Evolutionary conservation across 2,888 invertebrate species (phyloP).

Genomic region (Chymomyza procnemis): DNA sequence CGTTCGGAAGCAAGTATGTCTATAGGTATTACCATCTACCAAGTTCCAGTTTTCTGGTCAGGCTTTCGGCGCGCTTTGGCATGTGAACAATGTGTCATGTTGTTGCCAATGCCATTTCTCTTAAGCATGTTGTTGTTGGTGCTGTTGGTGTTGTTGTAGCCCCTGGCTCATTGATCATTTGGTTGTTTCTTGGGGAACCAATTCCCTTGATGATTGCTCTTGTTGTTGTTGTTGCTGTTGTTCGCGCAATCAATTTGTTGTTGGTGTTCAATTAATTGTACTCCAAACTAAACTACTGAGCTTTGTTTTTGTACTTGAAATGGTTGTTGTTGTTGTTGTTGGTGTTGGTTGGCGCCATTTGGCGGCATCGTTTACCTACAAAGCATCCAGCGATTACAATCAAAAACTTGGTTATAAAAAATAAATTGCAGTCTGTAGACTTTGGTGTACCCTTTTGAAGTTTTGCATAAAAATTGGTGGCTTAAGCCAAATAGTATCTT

Average conservation of each 20-base stretch:
- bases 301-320: neutral
- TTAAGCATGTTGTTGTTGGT: slow-evolving; percentile 38
- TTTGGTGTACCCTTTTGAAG: no score
- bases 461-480: no score
- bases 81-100: slow-evolving; percentile 72
- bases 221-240: slow-evolving; percentile 41
- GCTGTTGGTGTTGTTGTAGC: slow-evolving; percentile 19
- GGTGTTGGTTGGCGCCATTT: slow-evolving; percentile 55
- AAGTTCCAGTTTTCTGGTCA: slow-evolving; percentile 8
- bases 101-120: slow-evolving; percentile 29
- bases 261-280: slow-evolving; percentile 71
- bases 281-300: slow-evolving; percentile 23
- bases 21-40: neutral
- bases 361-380: slow-evolving; percentile 20
- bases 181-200: neutral
- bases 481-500: no score
- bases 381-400: slow-evolving; percentile 47
- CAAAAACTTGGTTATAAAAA: slow-evolving; percentile 27
- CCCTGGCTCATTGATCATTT: slow-evolving; percentile 8
- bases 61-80: slow-evolving; percentile 41
- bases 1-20: neutral
- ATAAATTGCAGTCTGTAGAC: neutral
- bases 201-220: slow-evolving; percentile 17
- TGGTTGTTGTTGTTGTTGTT: slow-evolving; percentile 1
- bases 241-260: slow-evolving; percentile 72